A percentile compares a stretch with the other conserved stretches of the same genome.
phyloP scores from a whole-genome alignment of 2,113 vertebrate species.

The Mustela nigripes region DNA sequence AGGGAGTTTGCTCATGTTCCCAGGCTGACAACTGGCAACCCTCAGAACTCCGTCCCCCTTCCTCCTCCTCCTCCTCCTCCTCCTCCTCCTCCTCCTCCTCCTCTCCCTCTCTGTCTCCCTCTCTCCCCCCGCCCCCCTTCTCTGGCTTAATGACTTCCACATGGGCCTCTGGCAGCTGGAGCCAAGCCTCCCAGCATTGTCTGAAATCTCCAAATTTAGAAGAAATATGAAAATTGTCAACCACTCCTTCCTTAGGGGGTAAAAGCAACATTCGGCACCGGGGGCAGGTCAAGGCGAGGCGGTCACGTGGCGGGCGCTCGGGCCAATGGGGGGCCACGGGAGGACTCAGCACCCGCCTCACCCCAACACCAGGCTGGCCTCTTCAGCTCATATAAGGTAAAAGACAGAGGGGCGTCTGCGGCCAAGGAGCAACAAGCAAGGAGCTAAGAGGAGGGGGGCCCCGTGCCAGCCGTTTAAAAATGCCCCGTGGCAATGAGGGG shows the following conservation, averaged over 20 bases:
- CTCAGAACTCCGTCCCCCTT: slow-evolving; percentile 77
- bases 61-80: slow-evolving; percentile 76
- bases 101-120: slow-evolving; percentile 73
- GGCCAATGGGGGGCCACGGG: slow-evolving; percentile 90
- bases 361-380: slow-evolving; percentile 86
- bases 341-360: slow-evolving; percentile 86
- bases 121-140: slow-evolving; percentile 81
- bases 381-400: slow-evolving; percentile 97
- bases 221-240: slow-evolving; percentile 99
- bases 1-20: slow-evolving; percentile 87
- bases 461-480: slow-evolving; percentile 85
- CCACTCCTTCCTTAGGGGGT: slow-evolving; percentile 93
- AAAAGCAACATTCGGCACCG: slow-evolving; percentile 88
- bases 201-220: slow-evolving; percentile 99
- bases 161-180: slow-evolving; percentile 90
- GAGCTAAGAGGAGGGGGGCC: slow-evolving; percentile 80
- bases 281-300: slow-evolving; percentile 90
- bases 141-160: slow-evolving; percentile 94
- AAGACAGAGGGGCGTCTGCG: slow-evolving; percentile 89
- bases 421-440: slow-evolving; percentile 84
- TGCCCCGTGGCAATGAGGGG: slow-evolving; percentile 41
- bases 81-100: slow-evolving; percentile 57
- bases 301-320: slow-evolving; percentile 85
- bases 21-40: slow-evolving; percentile 87
- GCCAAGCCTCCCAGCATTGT: slow-evolving; percentile 92